Conservation (phyloP, 2,888 invertebrate genomes). For the Phoronis australis region DNA sequence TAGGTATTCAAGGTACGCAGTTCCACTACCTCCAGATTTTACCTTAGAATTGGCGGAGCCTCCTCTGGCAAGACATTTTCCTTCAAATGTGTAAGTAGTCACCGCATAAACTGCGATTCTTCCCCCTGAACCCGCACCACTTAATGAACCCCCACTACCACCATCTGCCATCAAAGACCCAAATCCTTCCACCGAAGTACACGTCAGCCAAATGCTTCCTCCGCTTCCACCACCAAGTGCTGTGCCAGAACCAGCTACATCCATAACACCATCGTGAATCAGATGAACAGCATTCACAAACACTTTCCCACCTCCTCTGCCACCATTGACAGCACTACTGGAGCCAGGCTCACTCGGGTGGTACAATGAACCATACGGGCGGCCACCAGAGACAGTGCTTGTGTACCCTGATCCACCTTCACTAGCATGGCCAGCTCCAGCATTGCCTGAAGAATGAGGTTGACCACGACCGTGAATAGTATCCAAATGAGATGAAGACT, state of each 20-base stretch:
- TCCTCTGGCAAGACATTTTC: constrained; percentile 21
- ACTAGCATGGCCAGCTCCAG: constrained; percentile 30
- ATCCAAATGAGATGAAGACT: constrained; percentile 20
- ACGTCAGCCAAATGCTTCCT: constrained; percentile 26
- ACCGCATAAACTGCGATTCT: constrained; percentile 22
- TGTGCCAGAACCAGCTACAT: constrained; percentile 21
- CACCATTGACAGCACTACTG: constrained; percentile 17
- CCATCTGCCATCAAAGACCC: constrained; percentile 24
- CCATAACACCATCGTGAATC: constrained; percentile 28
- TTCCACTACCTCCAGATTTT: constrained; percentile 25
- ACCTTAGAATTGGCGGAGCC: constrained; percentile 14
- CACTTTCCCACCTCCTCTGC: constrained; percentile 29
- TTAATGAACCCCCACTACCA: constrained; percentile 17
- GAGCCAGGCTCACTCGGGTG: constrained; percentile 24
- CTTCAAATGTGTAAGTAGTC: constrained; percentile 21
- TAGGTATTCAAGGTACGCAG: constrained; percentile 28
- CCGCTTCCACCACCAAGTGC: constrained; percentile 32
- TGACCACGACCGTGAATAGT: constrained; percentile 11
- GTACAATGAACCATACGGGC: constrained; percentile 28
- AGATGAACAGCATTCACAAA: constrained; percentile 20
- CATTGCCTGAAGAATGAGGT: constrained; percentile 9
- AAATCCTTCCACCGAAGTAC: constrained; percentile 25
- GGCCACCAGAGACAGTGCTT: constrained; percentile 8
- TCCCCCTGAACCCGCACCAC: constrained; percentile 30
- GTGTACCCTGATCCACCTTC: constrained; percentile 18